A percentile compares a stretch with the other conserved stretches of the same genome.
phyloP scores from a whole-genome alignment of 2,797 vertebrate species.

The Bucorvus abyssinicus region DNA sequence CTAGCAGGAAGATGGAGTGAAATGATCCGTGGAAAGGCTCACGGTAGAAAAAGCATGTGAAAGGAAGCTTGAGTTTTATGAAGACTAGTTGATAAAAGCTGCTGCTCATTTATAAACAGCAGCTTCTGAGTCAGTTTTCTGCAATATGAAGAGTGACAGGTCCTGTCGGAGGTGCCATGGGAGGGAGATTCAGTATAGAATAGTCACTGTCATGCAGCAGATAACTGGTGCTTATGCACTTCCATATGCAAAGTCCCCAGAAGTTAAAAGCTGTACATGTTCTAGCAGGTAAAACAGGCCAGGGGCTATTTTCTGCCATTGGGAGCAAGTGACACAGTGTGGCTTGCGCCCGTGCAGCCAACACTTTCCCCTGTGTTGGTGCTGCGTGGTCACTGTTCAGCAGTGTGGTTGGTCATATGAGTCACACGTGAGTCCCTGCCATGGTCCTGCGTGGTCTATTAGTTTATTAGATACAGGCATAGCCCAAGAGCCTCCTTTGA shows the following conservation, averaged over 20 bases:
- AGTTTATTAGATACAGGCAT: neutral
- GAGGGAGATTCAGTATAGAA: neutral
- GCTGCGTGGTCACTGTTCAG: neutral
- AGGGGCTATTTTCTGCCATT: neutral
- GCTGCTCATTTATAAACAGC: neutral
- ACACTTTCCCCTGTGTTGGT: neutral
- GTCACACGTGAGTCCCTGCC: neutral
- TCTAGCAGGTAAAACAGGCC: neutral
- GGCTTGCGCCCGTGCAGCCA: neutral
- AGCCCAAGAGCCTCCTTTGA: neutral
- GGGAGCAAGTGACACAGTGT: neutral
- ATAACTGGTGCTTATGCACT: neutral
- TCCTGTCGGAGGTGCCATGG: neutral
- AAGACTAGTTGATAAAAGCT: neutral
- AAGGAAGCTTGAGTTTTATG: neutral
- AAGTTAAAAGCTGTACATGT: neutral
- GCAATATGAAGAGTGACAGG: neutral
- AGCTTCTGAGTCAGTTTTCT: neutral
- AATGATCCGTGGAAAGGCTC: neutral
- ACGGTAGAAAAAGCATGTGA: neutral
- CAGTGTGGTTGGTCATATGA: accelerated
- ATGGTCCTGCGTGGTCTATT: neutral
- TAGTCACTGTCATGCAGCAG: neutral
- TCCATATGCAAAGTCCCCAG: neutral
- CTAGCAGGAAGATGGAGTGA: neutral